These are phyloP conservation scores for Megalops atlanticus DNA, from an alignment of 2,113 vertebrate species.

Conservation along the genomic window DNA sequence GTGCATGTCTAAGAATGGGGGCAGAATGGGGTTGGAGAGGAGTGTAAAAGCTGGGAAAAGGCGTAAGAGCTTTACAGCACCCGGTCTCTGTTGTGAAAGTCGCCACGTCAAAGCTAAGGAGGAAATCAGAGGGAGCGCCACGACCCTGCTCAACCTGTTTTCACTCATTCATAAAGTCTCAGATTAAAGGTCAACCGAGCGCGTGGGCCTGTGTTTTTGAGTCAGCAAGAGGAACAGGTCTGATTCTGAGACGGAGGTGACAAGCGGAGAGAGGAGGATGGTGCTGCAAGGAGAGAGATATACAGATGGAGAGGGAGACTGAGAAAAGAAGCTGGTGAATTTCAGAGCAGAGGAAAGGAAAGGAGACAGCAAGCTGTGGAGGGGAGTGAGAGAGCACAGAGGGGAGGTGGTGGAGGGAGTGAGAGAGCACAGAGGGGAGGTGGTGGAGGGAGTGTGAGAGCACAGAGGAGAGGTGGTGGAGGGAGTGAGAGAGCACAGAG, in stretches of 20 bases:
- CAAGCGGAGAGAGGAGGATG: neutral
- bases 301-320: no score
- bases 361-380: no score
- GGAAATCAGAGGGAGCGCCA: neutral
- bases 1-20: neutral
- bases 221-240: neutral
- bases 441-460: no score
- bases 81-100: neutral
- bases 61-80: neutral
- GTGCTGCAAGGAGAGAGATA: no score
- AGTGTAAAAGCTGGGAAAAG: neutral
- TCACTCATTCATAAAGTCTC: neutral
- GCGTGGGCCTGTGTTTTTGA: neutral
- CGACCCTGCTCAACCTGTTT: neutral
- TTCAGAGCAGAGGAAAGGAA: no score
- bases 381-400: neutral
- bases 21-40: neutral
- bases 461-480: neutral
- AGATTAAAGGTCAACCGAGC: neutral
- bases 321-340: no score
- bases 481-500: no score
- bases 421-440: neutral
- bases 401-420: neutral
- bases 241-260: neutral
- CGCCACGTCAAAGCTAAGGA: neutral